Evolutionary conservation across 2,888 invertebrate species (phyloP).

Genomic region (Ligdia adustata): DNA sequence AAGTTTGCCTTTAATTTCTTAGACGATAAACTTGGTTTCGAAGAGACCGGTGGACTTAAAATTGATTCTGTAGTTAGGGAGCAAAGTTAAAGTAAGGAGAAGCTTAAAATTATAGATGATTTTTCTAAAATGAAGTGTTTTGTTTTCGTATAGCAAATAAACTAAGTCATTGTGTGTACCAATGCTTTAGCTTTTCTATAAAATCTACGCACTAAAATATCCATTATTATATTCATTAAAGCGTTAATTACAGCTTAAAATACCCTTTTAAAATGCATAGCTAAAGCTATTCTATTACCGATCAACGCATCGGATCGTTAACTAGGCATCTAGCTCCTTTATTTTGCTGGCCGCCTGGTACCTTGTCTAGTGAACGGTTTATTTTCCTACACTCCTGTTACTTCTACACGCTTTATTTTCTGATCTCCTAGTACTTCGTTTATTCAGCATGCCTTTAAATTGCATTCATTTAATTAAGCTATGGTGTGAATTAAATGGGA

Average conservation of each 20-base stretch:
- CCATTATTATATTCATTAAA: constrained; percentile 3
- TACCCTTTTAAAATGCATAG: constrained; percentile 42
- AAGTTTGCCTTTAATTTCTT: constrained; percentile 20
- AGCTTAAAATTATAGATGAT: too few relatives aligned
- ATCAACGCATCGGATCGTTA: constrained; percentile 18
- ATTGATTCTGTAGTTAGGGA: constrained; percentile 5
- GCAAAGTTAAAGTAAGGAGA: too few relatives aligned
- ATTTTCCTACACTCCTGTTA: constrained; percentile 25
- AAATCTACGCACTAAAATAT: background rate
- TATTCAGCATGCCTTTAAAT: constrained; percentile 35
- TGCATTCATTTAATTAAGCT: constrained; percentile 38
- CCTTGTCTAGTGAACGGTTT: constrained; percentile 13
- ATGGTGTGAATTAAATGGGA: constrained; percentile 21
- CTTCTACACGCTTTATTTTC: constrained; percentile 18
- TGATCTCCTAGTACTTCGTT: constrained; percentile 27
- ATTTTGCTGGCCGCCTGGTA: constrained; percentile 41
- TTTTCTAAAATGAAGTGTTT: too few relatives aligned
- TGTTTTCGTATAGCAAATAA: too few relatives aligned
- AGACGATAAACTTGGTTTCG: constrained; percentile 7
- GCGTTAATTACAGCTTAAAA: constrained; percentile 1
- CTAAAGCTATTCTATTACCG: constrained; percentile 41
- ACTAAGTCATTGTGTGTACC: too few relatives aligned
- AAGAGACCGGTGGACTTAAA: constrained; percentile 1
- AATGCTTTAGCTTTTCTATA: too few relatives aligned
- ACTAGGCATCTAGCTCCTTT: constrained; percentile 34